A percentile compares a stretch with the other conserved stretches of the same genome.
Conservation (phyloP, 1,140 invertebrate species). For the Stratiolaelaps scimitus region DNA sequence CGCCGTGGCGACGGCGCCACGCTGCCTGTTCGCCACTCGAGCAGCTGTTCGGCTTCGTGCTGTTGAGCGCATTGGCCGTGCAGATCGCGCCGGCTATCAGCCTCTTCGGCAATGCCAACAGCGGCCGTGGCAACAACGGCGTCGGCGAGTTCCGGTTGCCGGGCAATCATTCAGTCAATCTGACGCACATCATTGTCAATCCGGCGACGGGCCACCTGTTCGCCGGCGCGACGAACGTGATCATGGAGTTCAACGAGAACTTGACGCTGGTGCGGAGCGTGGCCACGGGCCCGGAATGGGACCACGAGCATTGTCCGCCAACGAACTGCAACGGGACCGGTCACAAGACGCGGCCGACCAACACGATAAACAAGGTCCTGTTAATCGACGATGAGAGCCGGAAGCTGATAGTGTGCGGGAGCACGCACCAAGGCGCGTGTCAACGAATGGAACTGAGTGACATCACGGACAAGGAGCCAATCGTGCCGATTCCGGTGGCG, state of each 20-base stretch:
- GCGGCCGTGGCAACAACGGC: neutral
- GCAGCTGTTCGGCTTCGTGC: neutral
- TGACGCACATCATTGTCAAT: constrained; percentile 52
- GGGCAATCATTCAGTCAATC: constrained; percentile 40
- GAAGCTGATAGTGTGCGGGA: constrained; percentile 73
- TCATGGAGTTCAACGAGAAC: constrained; percentile 63
- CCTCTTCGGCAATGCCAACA: too few species aligned
- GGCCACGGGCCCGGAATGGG: constrained; percentile 59
- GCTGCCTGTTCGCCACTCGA: neutral
- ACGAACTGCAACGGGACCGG: constrained; percentile 53
- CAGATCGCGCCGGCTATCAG: neutral
- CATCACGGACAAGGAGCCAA: constrained; percentile 59
- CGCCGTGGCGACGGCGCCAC: constrained; percentile 18
- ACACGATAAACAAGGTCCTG: constrained; percentile 83
- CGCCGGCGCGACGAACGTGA: constrained; percentile 66
- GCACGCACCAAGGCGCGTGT: constrained; percentile 71
- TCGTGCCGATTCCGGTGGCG: constrained; percentile 64
- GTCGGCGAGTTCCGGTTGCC: constrained; percentile 39
- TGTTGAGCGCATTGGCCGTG: constrained; percentile 12
- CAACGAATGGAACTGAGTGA: constrained; percentile 67
- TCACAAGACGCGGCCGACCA: constrained; percentile 53
- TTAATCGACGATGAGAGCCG: constrained; percentile 67
- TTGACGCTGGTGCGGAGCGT: constrained; percentile 55
- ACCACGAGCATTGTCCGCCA: constrained; percentile 74
- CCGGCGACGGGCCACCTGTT: constrained; percentile 51